phyloP scores from a whole-genome alignment of 2,888 invertebrate species.

The Conus canariensis region DNA sequence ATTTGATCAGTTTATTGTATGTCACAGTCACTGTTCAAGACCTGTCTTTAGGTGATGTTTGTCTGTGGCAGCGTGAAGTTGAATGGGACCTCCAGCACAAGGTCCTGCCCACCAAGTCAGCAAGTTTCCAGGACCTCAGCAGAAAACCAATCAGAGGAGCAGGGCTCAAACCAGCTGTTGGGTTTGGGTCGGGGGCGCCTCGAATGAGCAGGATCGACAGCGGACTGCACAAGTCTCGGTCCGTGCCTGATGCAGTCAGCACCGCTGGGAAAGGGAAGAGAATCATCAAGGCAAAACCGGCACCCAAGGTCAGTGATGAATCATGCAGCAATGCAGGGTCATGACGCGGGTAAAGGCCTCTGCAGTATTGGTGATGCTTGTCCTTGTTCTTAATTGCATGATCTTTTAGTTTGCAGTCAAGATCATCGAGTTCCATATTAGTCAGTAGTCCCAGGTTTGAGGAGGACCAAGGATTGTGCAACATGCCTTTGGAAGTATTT shows the following conservation, averaged over 20 bases:
- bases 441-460: no score
- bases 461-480: no score
- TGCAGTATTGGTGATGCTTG: no score
- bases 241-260: slow-evolving; percentile 51
- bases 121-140: not conserved
- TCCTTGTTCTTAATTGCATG: no score
- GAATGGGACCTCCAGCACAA: slow-evolving; percentile 36
- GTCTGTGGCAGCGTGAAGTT: slow-evolving; percentile 25
- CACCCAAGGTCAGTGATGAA: slow-evolving; percentile 47
- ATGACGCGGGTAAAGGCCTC: no score
- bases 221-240: slow-evolving; percentile 43
- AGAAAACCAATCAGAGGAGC: not conserved
- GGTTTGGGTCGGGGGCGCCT: slow-evolving; percentile 40
- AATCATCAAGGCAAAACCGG: slow-evolving; percentile 49
- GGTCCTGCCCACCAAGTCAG: not conserved
- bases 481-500: no score
- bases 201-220: slow-evolving; percentile 35
- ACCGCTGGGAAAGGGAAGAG: slow-evolving; percentile 43
- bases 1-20: no score
- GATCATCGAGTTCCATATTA: no score
- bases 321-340: no score
- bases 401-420: no score
- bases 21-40: no score
- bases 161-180: not conserved
- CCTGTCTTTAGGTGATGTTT: no score